These are phyloP conservation scores for Callipepla squamata DNA, from an alignment of 2,113 vertebrate genomes.

Conservation along the genomic window DNA sequence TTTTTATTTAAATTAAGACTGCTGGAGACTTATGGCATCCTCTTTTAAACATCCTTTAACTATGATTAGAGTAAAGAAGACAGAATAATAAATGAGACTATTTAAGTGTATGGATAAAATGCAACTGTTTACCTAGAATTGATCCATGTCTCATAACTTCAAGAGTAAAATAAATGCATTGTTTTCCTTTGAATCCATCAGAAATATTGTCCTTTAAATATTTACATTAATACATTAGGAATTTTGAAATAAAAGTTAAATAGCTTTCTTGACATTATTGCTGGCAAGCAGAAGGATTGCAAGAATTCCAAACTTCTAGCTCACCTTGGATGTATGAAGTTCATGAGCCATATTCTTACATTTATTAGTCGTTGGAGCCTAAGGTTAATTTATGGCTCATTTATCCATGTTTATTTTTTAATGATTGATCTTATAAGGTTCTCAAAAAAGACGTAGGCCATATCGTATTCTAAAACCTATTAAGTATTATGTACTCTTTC, in stretches of 20 bases:
- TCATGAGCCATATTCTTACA: conserved; percentile 1
- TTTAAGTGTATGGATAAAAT: conserved; percentile 66
- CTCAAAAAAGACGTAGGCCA: conserved; percentile 19
- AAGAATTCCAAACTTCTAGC: conserved; percentile 47
- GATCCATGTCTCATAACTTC: conserved; percentile 66
- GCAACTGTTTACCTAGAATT: conserved; percentile 71
- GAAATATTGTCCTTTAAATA: conserved; percentile 74
- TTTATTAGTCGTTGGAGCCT: conserved; percentile 48
- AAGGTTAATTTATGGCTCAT: conserved; percentile 54
- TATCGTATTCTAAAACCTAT: conserved; percentile 2
- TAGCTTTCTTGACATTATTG: conserved; percentile 56
- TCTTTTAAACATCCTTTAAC: conserved; percentile 39
- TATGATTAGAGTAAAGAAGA: conserved; percentile 47
- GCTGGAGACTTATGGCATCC: not conserved
- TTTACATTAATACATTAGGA: conserved; percentile 68
- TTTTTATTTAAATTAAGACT: not conserved
- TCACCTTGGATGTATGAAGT: conserved; percentile 58
- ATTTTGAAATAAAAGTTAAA: conserved; percentile 62
- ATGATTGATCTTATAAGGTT: conserved; percentile 51
- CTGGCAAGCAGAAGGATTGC: conserved; percentile 35
- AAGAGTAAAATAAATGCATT: conserved; percentile 58
- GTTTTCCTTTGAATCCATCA: conserved; percentile 72
- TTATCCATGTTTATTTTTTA: conserved; percentile 61
- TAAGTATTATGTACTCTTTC: not conserved
- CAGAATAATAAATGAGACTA: conserved; percentile 65